phyloP scores from a whole-genome alignment of 1,140 invertebrate species.

The Drosophila melanogaster region DNA sequence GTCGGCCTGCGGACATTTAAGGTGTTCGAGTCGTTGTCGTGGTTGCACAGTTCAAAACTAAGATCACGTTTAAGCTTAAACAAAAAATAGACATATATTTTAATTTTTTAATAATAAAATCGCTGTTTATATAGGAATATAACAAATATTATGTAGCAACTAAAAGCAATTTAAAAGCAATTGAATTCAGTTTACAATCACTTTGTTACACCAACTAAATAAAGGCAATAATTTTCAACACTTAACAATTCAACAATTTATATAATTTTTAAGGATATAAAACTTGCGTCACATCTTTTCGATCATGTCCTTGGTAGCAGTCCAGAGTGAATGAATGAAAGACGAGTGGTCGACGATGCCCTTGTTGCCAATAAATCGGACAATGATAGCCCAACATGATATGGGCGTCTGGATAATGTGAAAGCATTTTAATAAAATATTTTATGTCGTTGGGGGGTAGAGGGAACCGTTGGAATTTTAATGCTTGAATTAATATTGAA shows the following conservation, averaged over 20 bases:
- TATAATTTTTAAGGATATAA: neutral
- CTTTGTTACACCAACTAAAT: no score
- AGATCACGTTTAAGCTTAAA: neutral
- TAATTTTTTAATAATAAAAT: no score
- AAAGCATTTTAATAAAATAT: conserved; percentile 43
- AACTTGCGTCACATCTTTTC: neutral
- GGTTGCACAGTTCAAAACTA: neutral
- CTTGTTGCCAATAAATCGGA: conserved; percentile 51
- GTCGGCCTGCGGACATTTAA: conserved; percentile 39
- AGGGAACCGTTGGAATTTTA: conserved; percentile 7
- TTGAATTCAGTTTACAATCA: no score
- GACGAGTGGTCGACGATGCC: conserved; percentile 5
- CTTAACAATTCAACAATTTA: neutral
- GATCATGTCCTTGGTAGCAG: conserved; percentile 15
- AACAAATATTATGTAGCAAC: neutral
- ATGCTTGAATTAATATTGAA: conserved; percentile 41
- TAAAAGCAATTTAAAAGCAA: no score
- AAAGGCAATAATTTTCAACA: no score
- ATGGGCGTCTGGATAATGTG: conserved; percentile 49
- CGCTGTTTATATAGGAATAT: no score
- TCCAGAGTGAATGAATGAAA: conserved; percentile 15
- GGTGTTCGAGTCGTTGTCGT: conserved; percentile 23
- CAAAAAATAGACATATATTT: neutral
- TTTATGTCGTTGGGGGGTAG: conserved; percentile 6
- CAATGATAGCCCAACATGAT: conserved; percentile 49